Evolutionary conservation across 30 jellyfish, hydroid and myxozoan genomes (phyloP).

Genomic region (Clytia hemisphaerica): DNA sequence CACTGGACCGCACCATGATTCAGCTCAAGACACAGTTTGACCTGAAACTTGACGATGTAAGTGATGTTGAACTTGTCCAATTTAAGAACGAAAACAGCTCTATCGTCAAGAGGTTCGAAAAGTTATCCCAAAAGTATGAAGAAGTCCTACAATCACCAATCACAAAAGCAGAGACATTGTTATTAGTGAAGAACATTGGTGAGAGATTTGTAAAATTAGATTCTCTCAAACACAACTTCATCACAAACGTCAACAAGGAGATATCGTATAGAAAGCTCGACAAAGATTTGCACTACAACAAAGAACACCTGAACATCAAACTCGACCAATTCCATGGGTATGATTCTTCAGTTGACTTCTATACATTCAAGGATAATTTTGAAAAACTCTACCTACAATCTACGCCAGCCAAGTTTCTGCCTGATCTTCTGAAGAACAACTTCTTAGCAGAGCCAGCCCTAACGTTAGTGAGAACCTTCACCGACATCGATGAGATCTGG

Average conservation of each 20-base stretch:
- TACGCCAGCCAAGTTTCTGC: neutral
- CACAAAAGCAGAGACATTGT: neutral
- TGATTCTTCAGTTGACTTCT: neutral
- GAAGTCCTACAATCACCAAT: neutral
- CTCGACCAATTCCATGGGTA: neutral
- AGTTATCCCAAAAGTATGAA: no score
- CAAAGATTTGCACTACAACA: neutral
- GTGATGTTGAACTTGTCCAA: no score
- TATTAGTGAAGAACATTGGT: conserved; percentile 3
- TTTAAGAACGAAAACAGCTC: neutral
- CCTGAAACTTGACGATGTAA: neutral
- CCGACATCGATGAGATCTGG: conserved; percentile 3
- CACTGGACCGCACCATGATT: no score
- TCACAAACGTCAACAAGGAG: no score
- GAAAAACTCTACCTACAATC: neutral
- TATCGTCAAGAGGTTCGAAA: neutral
- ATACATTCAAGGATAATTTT: conserved; percentile 1
- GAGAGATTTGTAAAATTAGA: neutral
- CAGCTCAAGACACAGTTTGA: neutral
- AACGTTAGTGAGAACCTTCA: neutral
- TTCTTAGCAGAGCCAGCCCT: neutral
- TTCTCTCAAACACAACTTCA: neutral
- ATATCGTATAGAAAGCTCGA: neutral
- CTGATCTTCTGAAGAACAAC: conserved; percentile 9
- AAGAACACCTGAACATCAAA: neutral